Percentiles rank a stretch among this genome's conserved stretches.
These are phyloP conservation scores for Folsomia manolachei DNA, from an alignment of 2,888 invertebrate species.

Conservation along the genomic window DNA sequence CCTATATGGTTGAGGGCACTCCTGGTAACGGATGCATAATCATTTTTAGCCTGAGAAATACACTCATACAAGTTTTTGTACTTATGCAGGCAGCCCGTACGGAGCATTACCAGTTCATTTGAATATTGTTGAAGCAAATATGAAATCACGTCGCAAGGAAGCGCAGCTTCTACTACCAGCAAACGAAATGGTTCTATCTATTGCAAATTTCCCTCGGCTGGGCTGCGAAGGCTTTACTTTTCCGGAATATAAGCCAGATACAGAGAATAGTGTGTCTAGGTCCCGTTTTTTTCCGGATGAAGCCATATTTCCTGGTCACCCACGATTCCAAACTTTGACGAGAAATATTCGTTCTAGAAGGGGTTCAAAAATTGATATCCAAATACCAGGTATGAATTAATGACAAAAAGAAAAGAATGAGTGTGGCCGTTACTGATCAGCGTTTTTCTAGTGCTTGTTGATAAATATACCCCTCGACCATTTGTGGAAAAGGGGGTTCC, in stretches of 20 bases:
- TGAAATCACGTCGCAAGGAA: conserved; percentile 72
- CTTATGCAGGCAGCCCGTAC: conserved; percentile 82
- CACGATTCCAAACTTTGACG: conserved; percentile 87
- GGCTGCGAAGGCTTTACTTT: conserved; percentile 86
- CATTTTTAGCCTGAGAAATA: not conserved
- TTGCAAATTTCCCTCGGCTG: conserved; percentile 89
- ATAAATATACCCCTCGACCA: conserved; percentile 78
- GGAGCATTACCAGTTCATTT: conserved; percentile 93
- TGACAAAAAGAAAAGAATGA: no score
- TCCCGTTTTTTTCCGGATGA: conserved; percentile 93
- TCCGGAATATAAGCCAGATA: conserved; percentile 71
- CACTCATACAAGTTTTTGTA: not conserved
- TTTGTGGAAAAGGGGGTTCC: conserved; percentile 67
- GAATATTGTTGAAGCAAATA: conserved; percentile 97
- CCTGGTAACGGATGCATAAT: not conserved
- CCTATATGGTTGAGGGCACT: conserved; percentile 87
- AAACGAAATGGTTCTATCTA: conserved; percentile 81
- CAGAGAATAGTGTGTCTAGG: conserved; percentile 70
- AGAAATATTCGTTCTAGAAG: conserved; percentile 86
- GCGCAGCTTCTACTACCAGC: conserved; percentile 66
- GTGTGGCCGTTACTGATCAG: no score
- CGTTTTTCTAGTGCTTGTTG: conserved; percentile 76
- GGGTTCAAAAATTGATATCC: conserved; percentile 93
- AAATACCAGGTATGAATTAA: conserved; percentile 79
- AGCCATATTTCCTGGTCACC: conserved; percentile 92